Evolutionary conservation across 1,140 invertebrate genomes (phyloP).

Genomic region (Nomia melanderi): DNA sequence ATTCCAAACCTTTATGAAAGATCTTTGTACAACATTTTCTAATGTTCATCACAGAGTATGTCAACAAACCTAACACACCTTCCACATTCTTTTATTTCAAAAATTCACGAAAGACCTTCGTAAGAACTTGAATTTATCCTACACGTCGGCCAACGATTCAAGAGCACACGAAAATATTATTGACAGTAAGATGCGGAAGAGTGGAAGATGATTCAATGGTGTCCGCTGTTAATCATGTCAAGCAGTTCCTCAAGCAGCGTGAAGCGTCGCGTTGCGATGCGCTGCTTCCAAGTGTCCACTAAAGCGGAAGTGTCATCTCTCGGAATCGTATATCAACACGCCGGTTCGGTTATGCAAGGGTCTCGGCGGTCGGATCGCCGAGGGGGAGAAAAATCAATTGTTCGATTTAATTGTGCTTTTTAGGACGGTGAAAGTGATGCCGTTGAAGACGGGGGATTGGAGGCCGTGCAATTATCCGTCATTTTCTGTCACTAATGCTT

Average conservation of each 20-base stretch:
- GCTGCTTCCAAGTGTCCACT: not conserved
- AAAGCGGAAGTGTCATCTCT: not conserved
- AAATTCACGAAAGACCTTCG: too few species aligned
- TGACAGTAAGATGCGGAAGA: not conserved
- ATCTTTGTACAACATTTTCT: too few species aligned
- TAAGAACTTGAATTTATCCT: too few species aligned
- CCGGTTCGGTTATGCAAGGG: not conserved
- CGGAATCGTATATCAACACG: not conserved
- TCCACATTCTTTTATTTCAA: too few species aligned
- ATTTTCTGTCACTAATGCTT: not conserved
- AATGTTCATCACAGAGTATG: too few species aligned
- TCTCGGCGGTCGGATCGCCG: not conserved
- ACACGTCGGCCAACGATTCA: too few species aligned
- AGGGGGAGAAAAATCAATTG: not conserved
- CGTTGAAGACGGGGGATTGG: not conserved
- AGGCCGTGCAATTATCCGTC: not conserved
- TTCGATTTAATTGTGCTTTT: not conserved
- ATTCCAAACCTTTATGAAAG: too few species aligned
- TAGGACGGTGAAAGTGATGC: constrained; percentile 7
- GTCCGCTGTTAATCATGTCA: constrained; percentile 4
- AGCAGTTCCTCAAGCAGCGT: not conserved
- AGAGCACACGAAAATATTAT: not conserved
- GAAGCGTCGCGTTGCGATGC: not conserved
- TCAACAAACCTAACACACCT: too few species aligned
- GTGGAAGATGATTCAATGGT: constrained; percentile 10